Percentiles rank a stretch among this genome's conserved stretches.
phyloP scores from a whole-genome alignment of 2,113 vertebrate genomes.

The Mystacornis crossleyi region DNA sequence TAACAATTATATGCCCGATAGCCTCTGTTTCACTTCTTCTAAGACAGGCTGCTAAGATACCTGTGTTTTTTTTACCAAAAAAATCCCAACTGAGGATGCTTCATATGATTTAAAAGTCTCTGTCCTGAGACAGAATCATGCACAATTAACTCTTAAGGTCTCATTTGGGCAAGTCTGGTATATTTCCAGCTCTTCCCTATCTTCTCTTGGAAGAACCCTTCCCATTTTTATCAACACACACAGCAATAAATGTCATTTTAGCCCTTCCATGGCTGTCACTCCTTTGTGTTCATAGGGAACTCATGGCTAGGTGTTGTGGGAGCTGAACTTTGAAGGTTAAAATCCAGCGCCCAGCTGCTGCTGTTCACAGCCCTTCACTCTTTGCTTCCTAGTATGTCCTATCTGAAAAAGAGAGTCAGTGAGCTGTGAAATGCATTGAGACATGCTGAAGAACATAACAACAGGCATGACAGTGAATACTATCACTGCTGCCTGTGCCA shows the following conservation, averaged over 20 bases:
- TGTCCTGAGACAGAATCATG: not conserved
- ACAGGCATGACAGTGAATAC: not conserved
- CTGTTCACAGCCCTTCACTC: not conserved
- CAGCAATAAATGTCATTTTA: not conserved
- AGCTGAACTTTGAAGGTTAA: not conserved
- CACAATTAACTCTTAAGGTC: not conserved
- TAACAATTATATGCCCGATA: accelerated
- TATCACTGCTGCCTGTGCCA: not conserved
- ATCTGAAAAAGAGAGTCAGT: not conserved
- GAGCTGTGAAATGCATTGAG: not conserved
- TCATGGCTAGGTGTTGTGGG: not conserved
- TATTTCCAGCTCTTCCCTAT: not conserved
- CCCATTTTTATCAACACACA: not conserved
- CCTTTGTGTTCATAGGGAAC: not conserved
- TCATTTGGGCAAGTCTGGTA: not conserved
- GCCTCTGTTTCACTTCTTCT: not conserved
- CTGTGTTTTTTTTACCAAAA: not conserved
- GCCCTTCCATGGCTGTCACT: not conserved
- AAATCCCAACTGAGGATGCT: accelerated
- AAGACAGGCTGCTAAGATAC: not conserved
- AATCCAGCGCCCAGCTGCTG: not conserved
- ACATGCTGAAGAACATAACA: not conserved
- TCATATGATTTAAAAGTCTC: not conserved
- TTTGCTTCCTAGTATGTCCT: not conserved
- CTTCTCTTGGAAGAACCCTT: not conserved